Evolutionary conservation across 2,113 vertebrate species (phyloP), one percentile per base, ranked within the genome.

Genomic region (Gnathonemus longibarbis): DNA sequence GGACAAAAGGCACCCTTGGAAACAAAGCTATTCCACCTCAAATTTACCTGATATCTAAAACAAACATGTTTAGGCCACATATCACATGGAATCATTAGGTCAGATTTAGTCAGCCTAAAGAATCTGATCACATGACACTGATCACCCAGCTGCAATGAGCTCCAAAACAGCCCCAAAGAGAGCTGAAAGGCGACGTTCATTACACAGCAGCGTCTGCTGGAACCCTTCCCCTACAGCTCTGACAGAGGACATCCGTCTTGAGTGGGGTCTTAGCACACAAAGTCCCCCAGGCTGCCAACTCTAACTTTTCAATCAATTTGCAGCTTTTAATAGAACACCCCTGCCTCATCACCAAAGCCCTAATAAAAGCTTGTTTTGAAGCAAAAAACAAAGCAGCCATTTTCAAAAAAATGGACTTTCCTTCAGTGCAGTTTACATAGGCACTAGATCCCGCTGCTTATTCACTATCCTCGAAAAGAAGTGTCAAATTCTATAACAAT

Each of bases 391-490:
- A 74, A 88, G 56, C 87, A 70, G 56, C 9, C 35, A n/a, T 42
- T 88, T 45, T 45, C 21, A 88, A 88, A 50, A n/a, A 45, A 83
- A 89, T 24, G 39, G 48, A 45, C 45, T 52, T 89, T 27, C 74
- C 49, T 13, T 56, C 70, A 56, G 42, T 56, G 88, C 48, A 42
- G 50, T 89, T 89, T 89, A 89, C 24, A 84, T 39, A 52, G 74
- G 83, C 15, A 80, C 27, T 74, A 24, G 70, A 39, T 83, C 50
- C 19, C 49, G 56, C 2, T 45, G 48, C 27, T 24, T 11, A 19
- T 56, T 53, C 52, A 53, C 39, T 87, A 52, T 84, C 31, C 46
- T 35, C 13, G 50, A 24, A 50, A 89, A 39, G n/a, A 6, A 24
- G 56, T 48, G 56, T 46, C 45, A 31, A 88, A 70, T 62, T n/a